A percentile compares a stretch with the other conserved stretches of the same genome.
Conservation (phyloP, 1,140 invertebrate species). For the Pachypeltis micranthus region DNA sequence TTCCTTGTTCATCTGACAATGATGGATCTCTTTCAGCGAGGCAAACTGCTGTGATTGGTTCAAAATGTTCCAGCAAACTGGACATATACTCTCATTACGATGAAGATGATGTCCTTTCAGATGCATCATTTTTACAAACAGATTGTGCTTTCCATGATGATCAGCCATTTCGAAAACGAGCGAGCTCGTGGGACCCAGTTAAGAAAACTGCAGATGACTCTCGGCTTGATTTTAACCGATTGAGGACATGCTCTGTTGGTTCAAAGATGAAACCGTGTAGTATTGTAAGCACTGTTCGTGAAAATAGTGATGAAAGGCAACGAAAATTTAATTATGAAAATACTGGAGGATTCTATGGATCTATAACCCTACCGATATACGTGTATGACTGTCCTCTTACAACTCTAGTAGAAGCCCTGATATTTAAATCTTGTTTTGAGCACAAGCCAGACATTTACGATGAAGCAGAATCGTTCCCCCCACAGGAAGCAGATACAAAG, state of each 20-base stretch:
- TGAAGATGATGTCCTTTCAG: not conserved
- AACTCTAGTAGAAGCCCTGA: constrained; percentile 23
- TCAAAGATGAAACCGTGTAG: constrained; percentile 24
- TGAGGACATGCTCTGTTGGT: constrained; percentile 28
- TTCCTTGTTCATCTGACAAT: not conserved
- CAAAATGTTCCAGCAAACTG: not conserved
- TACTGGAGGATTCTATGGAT: constrained; percentile 22
- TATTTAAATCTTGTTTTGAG: constrained; percentile 23
- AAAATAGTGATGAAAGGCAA: not conserved
- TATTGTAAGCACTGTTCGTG: constrained; percentile 7
- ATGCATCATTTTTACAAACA: too few relatives aligned
- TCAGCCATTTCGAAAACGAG: constrained; percentile 25
- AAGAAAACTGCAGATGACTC: constrained; percentile 16
- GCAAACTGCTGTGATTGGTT: not conserved
- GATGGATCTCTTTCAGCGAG: not conserved
- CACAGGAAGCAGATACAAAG: not conserved
- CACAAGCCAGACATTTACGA: constrained; percentile 14
- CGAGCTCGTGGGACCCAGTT: constrained; percentile 29
- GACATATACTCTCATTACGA: not conserved
- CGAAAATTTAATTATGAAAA: not conserved
- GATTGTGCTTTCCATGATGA: too few relatives aligned
- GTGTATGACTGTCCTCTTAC: constrained; percentile 53
- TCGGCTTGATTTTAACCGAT: constrained; percentile 20
- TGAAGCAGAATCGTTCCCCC: constrained; percentile 2
- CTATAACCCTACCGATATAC: constrained; percentile 47